Evolutionary conservation across 2,888 invertebrate species (phyloP).

Genomic region (Cephonodes hylas): DNA sequence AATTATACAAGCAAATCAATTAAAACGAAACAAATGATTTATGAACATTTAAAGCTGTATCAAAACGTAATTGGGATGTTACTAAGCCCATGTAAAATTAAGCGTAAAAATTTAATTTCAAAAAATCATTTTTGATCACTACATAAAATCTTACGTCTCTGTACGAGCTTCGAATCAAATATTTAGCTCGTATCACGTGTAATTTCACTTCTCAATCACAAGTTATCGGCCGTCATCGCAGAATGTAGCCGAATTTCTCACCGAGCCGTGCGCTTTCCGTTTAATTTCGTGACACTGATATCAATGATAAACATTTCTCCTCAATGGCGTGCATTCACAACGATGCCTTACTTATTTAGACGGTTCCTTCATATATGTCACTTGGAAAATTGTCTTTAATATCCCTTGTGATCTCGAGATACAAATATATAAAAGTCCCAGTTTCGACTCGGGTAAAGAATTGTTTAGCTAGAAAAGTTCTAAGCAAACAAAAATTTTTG

Average conservation of each 20-base stretch:
- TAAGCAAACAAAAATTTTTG: too few species aligned
- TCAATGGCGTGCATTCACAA: neutral
- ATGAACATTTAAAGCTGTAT: too few species aligned
- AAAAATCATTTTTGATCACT: neutral
- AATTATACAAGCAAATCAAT: too few species aligned
- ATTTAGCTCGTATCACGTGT: constrained; percentile 30
- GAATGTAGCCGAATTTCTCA: constrained; percentile 43
- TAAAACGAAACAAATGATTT: too few species aligned
- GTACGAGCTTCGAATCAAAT: constrained; percentile 27
- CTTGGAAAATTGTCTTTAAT: too few species aligned
- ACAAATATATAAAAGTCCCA: too few species aligned
- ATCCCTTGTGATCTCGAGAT: too few species aligned
- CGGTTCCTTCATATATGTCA: too few species aligned
- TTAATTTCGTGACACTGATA: constrained; percentile 46
- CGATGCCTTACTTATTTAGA: neutral
- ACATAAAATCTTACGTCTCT: constrained; percentile 7
- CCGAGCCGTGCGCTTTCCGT: constrained; percentile 30
- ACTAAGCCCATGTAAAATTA: neutral
- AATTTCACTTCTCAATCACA: constrained; percentile 45
- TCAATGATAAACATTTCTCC: constrained; percentile 44
- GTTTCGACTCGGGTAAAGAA: too few species aligned
- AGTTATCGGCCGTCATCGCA: constrained; percentile 37
- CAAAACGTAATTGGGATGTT: too few species aligned
- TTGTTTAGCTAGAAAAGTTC: too few species aligned
- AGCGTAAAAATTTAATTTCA: neutral